A percentile compares a stretch with the other conserved stretches of the same genome.
These are phyloP conservation scores for Eristalis tenax DNA, from an alignment of 2,888 invertebrate genomes.

Conservation along the genomic window DNA sequence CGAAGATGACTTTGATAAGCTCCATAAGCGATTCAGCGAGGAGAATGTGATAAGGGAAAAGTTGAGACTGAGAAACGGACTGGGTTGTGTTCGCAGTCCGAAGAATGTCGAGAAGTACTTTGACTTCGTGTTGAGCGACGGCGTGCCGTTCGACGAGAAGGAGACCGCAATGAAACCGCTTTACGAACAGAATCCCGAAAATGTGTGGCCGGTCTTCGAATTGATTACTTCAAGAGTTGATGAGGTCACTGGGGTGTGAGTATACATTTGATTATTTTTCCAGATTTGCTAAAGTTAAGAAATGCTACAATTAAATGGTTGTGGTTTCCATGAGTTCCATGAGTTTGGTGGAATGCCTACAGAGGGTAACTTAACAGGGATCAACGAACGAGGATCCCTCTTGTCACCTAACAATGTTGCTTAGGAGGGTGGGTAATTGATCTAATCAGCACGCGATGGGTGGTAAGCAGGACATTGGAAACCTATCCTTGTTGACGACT, in stretches of 20 bases:
- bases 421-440: no score
- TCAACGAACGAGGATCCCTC: no score
- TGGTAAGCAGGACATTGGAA: no score
- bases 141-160: slow-evolving; percentile 73
- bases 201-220: slow-evolving; percentile 74
- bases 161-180: slow-evolving; percentile 79
- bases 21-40: slow-evolving; percentile 83
- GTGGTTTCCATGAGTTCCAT: no score
- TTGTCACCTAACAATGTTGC: no score
- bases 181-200: slow-evolving; percentile 82
- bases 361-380: no score
- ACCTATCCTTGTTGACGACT: no score
- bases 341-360: no score
- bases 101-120: slow-evolving; percentile 82
- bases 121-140: slow-evolving; percentile 81
- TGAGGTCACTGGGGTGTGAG: slow-evolving; percentile 74
- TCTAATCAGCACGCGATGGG: no score
- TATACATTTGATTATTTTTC: slow-evolving; percentile 1
- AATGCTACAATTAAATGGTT: no score
- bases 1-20: slow-evolving; percentile 84
- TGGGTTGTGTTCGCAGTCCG: slow-evolving; percentile 86
- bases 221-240: slow-evolving; percentile 72
- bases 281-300: background rate
- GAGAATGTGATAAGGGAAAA: slow-evolving; percentile 86
- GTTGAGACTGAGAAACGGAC: slow-evolving; percentile 84